phyloP scores from a whole-genome alignment of 2,888 invertebrate genomes.

The Hirtodrosophila cameraria region DNA sequence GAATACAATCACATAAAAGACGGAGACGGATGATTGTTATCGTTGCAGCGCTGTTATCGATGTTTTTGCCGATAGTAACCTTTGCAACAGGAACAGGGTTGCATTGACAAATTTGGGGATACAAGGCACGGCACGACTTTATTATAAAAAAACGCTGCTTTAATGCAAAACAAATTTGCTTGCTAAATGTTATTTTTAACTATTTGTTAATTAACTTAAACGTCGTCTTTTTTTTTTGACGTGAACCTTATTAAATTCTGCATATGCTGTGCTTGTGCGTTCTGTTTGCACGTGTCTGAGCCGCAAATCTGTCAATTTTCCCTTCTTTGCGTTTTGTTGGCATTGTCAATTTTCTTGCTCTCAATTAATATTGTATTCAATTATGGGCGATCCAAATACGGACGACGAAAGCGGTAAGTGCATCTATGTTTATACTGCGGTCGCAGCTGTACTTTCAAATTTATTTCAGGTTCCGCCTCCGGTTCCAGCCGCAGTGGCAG shows the following conservation, averaged over 20 bases:
- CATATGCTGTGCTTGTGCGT: not conserved
- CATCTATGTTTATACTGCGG: not conserved
- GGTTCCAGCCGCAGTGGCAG: slow-evolving; percentile 78
- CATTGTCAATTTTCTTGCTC: slow-evolving; percentile 9
- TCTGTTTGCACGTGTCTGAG: slow-evolving; percentile 23
- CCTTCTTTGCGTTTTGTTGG: not conserved
- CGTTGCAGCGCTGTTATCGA: slow-evolving; percentile 45
- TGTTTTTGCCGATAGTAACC: slow-evolving; percentile 41
- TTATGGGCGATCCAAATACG: slow-evolving; percentile 67
- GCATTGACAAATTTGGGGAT: slow-evolving; percentile 10
- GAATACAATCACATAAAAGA: slow-evolving; percentile 80
- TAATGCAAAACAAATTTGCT: not conserved
- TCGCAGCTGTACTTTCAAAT: slow-evolving; percentile 13
- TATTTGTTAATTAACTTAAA: not conserved
- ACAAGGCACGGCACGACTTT: slow-evolving; percentile 9
- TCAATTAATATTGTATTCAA: slow-evolving; percentile 16
- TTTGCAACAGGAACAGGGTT: slow-evolving; percentile 21
- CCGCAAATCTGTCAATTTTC: slow-evolving; percentile 12
- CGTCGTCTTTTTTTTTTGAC: not conserved
- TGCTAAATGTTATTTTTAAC: not conserved
- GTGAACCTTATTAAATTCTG: not conserved
- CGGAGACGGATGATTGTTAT: slow-evolving; percentile 46
- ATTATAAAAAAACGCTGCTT: slow-evolving; percentile 1
- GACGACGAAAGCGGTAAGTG: slow-evolving; percentile 77
- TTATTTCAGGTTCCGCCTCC: slow-evolving; percentile 79